Percentiles rank a stretch among this genome's conserved stretches.
phyloP scores from a whole-genome alignment of 2,113 vertebrate species.

The Sarotherodon lohbergeri region DNA sequence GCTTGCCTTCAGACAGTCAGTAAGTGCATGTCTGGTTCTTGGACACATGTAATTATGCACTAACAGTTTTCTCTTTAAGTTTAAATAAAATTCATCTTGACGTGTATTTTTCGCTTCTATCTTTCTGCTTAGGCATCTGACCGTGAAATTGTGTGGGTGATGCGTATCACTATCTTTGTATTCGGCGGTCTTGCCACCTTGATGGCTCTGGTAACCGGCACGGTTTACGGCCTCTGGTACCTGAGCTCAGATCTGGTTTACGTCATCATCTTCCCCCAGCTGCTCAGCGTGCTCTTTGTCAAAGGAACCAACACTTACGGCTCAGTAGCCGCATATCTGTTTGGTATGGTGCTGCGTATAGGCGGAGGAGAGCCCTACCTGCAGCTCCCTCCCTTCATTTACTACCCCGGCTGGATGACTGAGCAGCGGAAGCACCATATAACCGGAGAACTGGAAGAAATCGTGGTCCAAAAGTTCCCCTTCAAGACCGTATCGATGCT shows the following conservation, averaged over 20 bases:
- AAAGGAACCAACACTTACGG: slow-evolving; percentile 97
- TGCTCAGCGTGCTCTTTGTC: slow-evolving; percentile 91
- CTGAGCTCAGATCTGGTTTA: slow-evolving; percentile 97
- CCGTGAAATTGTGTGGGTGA: slow-evolving; percentile 94
- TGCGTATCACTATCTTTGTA: slow-evolving; percentile 90
- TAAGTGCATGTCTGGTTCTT: slow-evolving; percentile 54
- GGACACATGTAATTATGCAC: not conserved
- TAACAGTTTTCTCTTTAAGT: not conserved
- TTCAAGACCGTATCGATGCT: slow-evolving; percentile 94
- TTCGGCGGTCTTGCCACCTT: slow-evolving; percentile 92
- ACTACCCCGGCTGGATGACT: slow-evolving; percentile 83
- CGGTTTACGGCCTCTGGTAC: slow-evolving; percentile 96
- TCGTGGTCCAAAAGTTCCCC: slow-evolving; percentile 87
- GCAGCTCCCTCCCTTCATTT: slow-evolving; percentile 87
- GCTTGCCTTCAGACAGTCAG: slow-evolving; percentile 92
- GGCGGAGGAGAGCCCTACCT: slow-evolving; percentile 95
- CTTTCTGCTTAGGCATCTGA: slow-evolving; percentile 84
- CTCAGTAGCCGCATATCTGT: slow-evolving; percentile 86
- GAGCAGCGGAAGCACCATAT: slow-evolving; percentile 52
- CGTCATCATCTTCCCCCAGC: slow-evolving; percentile 97
- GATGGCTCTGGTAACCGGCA: slow-evolving; percentile 91
- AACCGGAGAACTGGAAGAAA: slow-evolving; percentile 65
- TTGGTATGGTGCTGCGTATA: slow-evolving; percentile 87
- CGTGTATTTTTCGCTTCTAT: not conserved
- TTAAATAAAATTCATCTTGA: not conserved